Conservation (phyloP, 2,797 vertebrate genomes). For the Orientallactaga sibirica region DNA sequence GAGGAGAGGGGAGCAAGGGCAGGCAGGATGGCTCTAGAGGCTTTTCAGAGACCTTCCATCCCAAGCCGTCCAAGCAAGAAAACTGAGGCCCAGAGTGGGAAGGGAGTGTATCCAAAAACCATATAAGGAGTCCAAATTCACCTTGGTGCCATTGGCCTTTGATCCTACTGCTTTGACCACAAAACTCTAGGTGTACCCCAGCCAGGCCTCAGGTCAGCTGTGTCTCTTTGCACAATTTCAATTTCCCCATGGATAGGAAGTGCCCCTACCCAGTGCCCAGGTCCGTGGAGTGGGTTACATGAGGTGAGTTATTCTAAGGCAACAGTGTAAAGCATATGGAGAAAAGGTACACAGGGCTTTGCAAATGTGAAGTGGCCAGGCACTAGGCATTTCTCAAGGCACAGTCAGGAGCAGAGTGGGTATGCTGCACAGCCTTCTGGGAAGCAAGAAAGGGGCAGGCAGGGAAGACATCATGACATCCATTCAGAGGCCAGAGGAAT, state of each 20-base stretch:
- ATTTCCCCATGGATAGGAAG: not conserved
- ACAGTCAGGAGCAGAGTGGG: not conserved
- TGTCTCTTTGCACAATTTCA: not conserved
- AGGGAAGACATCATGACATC: constrained; percentile 2
- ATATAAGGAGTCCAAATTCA: not conserved
- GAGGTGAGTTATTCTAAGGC: not conserved
- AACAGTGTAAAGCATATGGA: not conserved
- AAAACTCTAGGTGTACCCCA: not conserved
- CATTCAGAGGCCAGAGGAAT: not conserved
- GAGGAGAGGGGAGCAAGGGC: not conserved
- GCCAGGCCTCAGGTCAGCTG: not conserved
- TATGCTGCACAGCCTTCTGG: not conserved
- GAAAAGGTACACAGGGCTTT: not conserved
- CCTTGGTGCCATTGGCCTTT: not conserved
- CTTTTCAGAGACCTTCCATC: not conserved
- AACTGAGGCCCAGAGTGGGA: constrained; percentile 2
- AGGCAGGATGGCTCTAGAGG: not conserved
- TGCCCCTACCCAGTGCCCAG: not conserved
- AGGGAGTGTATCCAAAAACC: not conserved
- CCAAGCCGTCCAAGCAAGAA: not conserved
- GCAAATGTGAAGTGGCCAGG: not conserved
- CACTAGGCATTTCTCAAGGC: not conserved
- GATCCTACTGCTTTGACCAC: not conserved
- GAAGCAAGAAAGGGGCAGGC: not conserved
- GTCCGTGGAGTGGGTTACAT: not conserved